A percentile compares a stretch with the other conserved stretches of the same genome.
These are phyloP conservation scores for Zaprionus gabonicus DNA, from an alignment of 1,140 invertebrate genomes.

Conservation along the genomic window DNA sequence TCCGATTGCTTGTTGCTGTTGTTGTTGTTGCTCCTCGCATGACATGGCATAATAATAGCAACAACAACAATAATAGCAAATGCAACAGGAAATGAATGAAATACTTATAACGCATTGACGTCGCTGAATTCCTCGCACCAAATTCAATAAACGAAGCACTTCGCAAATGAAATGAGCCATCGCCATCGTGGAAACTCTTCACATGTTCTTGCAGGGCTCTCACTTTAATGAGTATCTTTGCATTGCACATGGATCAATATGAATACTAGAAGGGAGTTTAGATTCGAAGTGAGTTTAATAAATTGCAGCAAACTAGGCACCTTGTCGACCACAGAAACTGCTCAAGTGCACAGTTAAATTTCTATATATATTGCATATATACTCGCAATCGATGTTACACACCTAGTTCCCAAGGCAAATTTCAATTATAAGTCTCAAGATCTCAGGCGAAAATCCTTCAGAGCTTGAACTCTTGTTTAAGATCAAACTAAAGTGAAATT, in stretches of 20 bases:
- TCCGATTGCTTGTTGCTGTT: conserved; percentile 11
- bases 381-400: too few species aligned
- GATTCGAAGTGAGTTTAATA: too few species aligned
- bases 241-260: too few species aligned
- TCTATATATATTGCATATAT: too few species aligned
- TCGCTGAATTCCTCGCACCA: conserved; percentile 30
- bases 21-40: background rate
- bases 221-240: too few species aligned
- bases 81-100: conserved; percentile 62
- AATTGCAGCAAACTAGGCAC: too few species aligned
- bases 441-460: background rate
- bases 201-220: too few species aligned
- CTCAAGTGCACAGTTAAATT: too few species aligned
- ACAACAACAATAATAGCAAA: conserved; percentile 34
- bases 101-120: conserved; percentile 43
- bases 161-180: conserved; percentile 5
- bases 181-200: background rate
- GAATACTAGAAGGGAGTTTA: too few species aligned
- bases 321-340: too few species aligned
- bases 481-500: background rate
- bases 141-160: conserved; percentile 23
- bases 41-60: background rate
- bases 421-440: background rate
- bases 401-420: background rate
- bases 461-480: background rate